Percentiles rank a stretch among this genome's conserved stretches.
These are phyloP conservation scores for Sebastes kiyomatsui DNA, from an alignment of 2,797 vertebrate species.

Conservation along the genomic window DNA sequence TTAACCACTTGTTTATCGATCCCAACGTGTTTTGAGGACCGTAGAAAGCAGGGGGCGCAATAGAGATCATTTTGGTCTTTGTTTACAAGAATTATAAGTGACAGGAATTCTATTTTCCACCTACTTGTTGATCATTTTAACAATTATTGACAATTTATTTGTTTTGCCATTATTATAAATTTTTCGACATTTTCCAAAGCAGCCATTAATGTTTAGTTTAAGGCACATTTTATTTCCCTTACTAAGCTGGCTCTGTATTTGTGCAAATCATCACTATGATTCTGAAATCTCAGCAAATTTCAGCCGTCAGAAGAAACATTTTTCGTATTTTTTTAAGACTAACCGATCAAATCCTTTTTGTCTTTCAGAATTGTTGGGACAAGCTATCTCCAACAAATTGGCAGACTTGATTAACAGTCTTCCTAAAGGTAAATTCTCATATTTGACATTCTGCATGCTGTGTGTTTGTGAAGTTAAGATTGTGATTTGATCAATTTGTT, in stretches of 20 bases:
- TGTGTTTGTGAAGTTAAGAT: not conserved
- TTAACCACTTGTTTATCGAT: constrained; percentile 70
- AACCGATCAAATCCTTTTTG: constrained; percentile 26
- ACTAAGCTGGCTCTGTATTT: constrained; percentile 16
- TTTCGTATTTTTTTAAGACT: not conserved
- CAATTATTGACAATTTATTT: not conserved
- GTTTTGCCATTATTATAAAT: not conserved
- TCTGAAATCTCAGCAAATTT: constrained; percentile 64
- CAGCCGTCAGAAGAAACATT: not conserved
- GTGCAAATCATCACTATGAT: constrained; percentile 60
- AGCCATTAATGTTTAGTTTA: not conserved
- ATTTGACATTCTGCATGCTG: not conserved
- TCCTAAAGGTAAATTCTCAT: constrained; percentile 74
- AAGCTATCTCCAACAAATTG: constrained; percentile 82
- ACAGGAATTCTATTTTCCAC: constrained; percentile 47
- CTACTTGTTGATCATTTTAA: not conserved
- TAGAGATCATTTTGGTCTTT: constrained; percentile 73
- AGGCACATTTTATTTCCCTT: constrained; percentile 18
- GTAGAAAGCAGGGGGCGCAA: constrained; percentile 79
- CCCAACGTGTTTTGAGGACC: constrained; percentile 45
- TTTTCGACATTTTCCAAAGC: not conserved
- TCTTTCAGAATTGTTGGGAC: constrained; percentile 83
- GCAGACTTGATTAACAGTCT: constrained; percentile 86
- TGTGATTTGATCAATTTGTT: not conserved
- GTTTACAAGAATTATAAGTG: constrained; percentile 79